Evolutionary conservation across 2,888 invertebrate species (phyloP).

Genomic region (Dascillus cervinus): DNA sequence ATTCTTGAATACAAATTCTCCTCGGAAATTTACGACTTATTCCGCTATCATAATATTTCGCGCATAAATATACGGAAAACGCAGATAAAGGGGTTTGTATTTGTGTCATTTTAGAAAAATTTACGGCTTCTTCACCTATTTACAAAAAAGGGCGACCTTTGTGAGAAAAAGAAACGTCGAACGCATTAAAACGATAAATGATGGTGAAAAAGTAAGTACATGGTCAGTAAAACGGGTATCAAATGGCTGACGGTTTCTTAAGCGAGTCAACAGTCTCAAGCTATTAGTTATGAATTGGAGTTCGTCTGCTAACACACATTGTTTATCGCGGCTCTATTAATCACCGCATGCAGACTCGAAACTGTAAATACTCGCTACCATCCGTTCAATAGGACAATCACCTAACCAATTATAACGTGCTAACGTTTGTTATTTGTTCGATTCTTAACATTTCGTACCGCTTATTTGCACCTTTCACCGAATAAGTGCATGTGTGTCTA

Average conservation of each 20-base stretch:
- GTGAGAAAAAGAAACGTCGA: constrained; percentile 3
- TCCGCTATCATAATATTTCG: constrained; percentile 19
- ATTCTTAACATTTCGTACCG: too few species aligned
- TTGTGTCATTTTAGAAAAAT: constrained; percentile 20
- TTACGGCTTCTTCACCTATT: constrained; percentile 17
- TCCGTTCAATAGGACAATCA: too few species aligned
- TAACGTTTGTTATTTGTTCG: too few species aligned
- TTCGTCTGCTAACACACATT: constrained; percentile 18
- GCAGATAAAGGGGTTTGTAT: constrained; percentile 21
- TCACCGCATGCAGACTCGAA: constrained; percentile 11
- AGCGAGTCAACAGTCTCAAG: constrained; percentile 17
- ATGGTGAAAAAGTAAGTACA: constrained; percentile 20
- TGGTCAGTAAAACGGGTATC: constrained; percentile 20
- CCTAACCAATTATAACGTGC: too few species aligned
- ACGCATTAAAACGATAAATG: constrained; percentile 23
- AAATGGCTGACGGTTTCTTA: constrained; percentile 18
- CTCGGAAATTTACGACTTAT: constrained; percentile 19
- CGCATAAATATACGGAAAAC: constrained; percentile 18
- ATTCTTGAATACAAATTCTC: constrained; percentile 19
- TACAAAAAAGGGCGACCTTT: neutral
- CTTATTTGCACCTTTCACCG: too few species aligned
- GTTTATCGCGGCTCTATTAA: constrained; percentile 19
- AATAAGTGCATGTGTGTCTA: constrained; percentile 6
- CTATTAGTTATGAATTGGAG: constrained; percentile 20
- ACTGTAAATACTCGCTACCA: too few species aligned